These are phyloP conservation scores for Agonopterix arenella DNA, from an alignment of 2,888 invertebrate species.

Conservation along the genomic window DNA sequence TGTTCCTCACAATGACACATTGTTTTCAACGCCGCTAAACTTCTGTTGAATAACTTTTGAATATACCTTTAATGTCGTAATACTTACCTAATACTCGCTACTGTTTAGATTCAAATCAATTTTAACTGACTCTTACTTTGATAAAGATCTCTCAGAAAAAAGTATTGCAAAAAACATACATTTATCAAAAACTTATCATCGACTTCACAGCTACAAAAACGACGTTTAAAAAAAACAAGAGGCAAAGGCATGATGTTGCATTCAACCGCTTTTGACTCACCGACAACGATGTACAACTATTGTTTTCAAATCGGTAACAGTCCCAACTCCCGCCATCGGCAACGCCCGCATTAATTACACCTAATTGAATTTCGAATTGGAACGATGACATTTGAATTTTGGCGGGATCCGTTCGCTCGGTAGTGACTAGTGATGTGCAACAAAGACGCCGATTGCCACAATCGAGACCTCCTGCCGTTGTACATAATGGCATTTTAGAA, in stretches of 20 bases:
- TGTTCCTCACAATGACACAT: conserved; percentile 55
- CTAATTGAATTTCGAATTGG: conserved; percentile 82
- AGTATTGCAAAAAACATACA: too few species aligned
- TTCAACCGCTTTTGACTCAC: conserved; percentile 49
- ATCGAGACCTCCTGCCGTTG: conserved; percentile 65
- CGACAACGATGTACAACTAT: conserved; percentile 33
- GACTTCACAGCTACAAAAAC: conserved; percentile 20
- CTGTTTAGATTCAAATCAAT: conserved; percentile 15
- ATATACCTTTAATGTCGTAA: conserved; percentile 17
- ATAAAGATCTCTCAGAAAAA: too few species aligned
- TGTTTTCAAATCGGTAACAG: conserved; percentile 67
- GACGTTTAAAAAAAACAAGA: conserved; percentile 24
- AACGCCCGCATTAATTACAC: conserved; percentile 76
- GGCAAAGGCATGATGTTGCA: conserved; percentile 44
- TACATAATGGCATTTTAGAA: conserved; percentile 65
- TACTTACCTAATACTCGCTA: conserved; percentile 46
- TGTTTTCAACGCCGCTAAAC: conserved; percentile 46
- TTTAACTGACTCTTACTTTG: background rate
- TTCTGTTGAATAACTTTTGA: conserved; percentile 43
- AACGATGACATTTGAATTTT: conserved; percentile 80
- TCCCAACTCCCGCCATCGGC: conserved; percentile 62
- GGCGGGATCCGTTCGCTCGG: conserved; percentile 57
- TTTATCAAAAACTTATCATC: conserved; percentile 27
- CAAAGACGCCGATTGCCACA: conserved; percentile 61
- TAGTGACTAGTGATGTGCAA: conserved; percentile 69